Evolutionary conservation across 2,113 vertebrate genomes (phyloP).

Genomic region (Pelvicachromis taeniatus): DNA sequence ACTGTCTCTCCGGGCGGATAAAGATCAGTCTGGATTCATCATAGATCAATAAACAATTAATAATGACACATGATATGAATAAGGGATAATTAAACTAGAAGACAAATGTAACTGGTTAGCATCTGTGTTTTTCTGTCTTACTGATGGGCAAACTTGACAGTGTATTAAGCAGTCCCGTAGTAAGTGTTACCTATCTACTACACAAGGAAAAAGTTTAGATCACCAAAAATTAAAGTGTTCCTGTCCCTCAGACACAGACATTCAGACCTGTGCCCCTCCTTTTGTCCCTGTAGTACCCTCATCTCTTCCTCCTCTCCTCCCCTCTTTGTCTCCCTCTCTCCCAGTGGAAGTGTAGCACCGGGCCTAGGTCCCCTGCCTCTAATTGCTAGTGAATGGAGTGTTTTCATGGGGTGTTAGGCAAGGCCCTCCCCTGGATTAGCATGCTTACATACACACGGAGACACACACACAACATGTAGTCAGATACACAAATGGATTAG

Average conservation of each 20-base stretch:
- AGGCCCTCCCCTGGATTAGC: conserved; percentile 81
- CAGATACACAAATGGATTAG: conserved; percentile 82
- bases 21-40: conserved; percentile 29
- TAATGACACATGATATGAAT: background rate
- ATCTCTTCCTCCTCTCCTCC: conserved; percentile 27
- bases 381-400: conserved; percentile 93
- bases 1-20: conserved; percentile 19
- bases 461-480: conserved; percentile 65
- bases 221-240: background rate
- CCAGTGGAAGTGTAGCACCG: conserved; percentile 67
- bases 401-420: conserved; percentile 88
- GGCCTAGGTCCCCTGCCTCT: conserved; percentile 73
- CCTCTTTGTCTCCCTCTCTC: conserved; percentile 61
- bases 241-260: conserved; percentile 7
- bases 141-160: background rate
- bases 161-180: background rate
- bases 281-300: conserved; percentile 39
- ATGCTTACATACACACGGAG: conserved; percentile 66
- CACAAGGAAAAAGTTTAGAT: background rate
- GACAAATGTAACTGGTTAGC: background rate
- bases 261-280: conserved; percentile 19
- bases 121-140: background rate
- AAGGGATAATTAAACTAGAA: background rate
- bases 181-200: background rate
- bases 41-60: conserved; percentile 32